Base-by-base conservation (phyloP, 2,113 vertebrate species). In the Melierax canorus region DNA sequence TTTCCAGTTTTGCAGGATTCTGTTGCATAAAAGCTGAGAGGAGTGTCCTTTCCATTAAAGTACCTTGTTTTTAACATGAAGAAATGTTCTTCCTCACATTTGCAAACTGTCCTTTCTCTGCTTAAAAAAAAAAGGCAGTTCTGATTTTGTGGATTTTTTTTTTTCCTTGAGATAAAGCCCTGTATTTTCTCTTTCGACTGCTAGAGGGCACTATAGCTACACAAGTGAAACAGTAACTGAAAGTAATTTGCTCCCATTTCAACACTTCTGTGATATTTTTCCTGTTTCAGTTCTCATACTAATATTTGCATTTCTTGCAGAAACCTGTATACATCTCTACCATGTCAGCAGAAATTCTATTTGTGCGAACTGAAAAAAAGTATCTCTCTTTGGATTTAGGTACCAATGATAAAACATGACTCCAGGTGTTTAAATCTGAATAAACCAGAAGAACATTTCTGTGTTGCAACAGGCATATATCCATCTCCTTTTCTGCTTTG, bases 131-230 rank as follows among this genome's bases (percentile, higher is more conserved):
- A 46, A 60, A 29, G 22, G 7, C 41, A 8, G 24, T 86, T 72
- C 39, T 56, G 32, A 39, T 90, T 85, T 81, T 4, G 5, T n/a
- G 11, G 7, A 6, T 19, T 59, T 34, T 38, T 51, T 51, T 55
- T 46, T 67, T 20, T 0, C 1, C 4, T 51, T 13, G 7, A 21
- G 48, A 18, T 87, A 34, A 45, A 56, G 16, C 12, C 12, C 68
- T 76, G 86, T 53, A n/a, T 64, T 95, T 96, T 82, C 60, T 64
- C 26, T 46, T 86, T 94, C 4, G 39, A 56, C 38, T 95, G 92
- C 97, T 97, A 97, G 97, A 94, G 96, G 97, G 97, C 97, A 93
- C 66, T 96, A 60, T 94, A 82, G 62, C 86, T 89, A 92, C 95
- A 62, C 88, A 90, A 95, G 86, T 95, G 76, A 82, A 92, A 43